Base-by-base conservation (phyloP, 2,797 vertebrate genomes). In the Menidia menidia region DNA sequence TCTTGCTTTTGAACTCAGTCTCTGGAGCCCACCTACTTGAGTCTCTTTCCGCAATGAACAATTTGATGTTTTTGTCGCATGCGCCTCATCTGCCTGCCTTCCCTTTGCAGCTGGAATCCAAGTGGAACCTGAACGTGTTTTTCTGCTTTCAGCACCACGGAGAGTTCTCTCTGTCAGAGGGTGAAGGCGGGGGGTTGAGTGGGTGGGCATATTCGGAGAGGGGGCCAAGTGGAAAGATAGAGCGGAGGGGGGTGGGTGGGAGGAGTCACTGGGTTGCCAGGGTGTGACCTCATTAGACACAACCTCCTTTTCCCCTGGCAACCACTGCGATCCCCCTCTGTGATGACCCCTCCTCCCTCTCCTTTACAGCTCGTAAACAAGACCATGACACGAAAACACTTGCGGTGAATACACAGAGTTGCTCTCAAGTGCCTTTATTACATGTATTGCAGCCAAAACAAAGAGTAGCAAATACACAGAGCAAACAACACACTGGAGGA, bases 211-310 rank as follows among this genome's bases (percentile, higher is more conserved):
- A 78, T 41, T 81, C 70, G 76, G 54, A 61, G 57, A 61, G 57
- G 60, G 82, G 71, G 58, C 65, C 51, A 83, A 83, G 64, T 68
- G 81, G 65, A 85, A 69, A 77, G 68, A 85, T 56, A 53, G 64
- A 50, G 33, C 48, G 14, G 51, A 39, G 41, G 44, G 52, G 69
- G 73, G 70, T 18, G 74, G 73, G 81, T 80, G 76, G 86, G 87
- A 89, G 88, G 87, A 90, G 89, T 84, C 85, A 88, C 63, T 3
- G 75, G 85, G 90, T 90, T 92, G 89, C 85, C 91, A 92, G 92
- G 92, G 93, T 92, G 93, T 93, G 93, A 94, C 92, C 92, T 94
- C 89, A 92, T 94, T 93, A 92, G 81, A 90, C 81, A 85, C 83
- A 91, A 80, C 88, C 91, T 86, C 85, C 81, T 91, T 83, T 90